A percentile compares a stretch with the other conserved stretches of the same genome.
Evolutionary conservation across 2,797 vertebrate genomes (phyloP).

Genomic region (Rhincodon typus): DNA sequence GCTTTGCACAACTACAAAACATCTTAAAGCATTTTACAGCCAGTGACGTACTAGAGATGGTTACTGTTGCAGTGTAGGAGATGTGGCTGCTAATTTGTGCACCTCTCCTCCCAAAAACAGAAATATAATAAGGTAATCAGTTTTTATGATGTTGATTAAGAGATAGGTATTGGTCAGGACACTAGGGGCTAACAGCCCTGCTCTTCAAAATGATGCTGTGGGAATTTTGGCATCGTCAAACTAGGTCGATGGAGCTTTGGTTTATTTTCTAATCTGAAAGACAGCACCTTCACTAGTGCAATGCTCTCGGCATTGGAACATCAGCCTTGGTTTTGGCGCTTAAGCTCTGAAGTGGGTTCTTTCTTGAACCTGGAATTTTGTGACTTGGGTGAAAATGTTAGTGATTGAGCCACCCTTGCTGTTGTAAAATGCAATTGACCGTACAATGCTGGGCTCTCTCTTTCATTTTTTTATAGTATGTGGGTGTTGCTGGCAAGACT

Average conservation of each 20-base stretch:
- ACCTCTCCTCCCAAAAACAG: neutral
- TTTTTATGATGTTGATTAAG: neutral
- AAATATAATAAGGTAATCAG: neutral
- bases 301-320: neutral
- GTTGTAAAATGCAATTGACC: no score
- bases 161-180: neutral
- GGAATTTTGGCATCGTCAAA: neutral
- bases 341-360: neutral
- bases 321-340: neutral
- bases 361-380: no score
- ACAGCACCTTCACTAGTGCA: neutral
- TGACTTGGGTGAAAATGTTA: no score
- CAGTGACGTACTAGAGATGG: neutral
- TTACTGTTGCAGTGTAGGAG: neutral
- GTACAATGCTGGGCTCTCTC: neutral
- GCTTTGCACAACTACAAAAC: neutral
- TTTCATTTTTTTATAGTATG: no score
- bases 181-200: neutral
- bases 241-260: neutral
- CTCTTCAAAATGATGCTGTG: neutral
- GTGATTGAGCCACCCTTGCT: no score
- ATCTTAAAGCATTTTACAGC: neutral
- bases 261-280: neutral
- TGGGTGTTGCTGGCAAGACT: no score
- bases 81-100: neutral